Evolutionary conservation across 2,888 invertebrate genomes (phyloP).

Genomic region (Perithous albicinctus): DNA sequence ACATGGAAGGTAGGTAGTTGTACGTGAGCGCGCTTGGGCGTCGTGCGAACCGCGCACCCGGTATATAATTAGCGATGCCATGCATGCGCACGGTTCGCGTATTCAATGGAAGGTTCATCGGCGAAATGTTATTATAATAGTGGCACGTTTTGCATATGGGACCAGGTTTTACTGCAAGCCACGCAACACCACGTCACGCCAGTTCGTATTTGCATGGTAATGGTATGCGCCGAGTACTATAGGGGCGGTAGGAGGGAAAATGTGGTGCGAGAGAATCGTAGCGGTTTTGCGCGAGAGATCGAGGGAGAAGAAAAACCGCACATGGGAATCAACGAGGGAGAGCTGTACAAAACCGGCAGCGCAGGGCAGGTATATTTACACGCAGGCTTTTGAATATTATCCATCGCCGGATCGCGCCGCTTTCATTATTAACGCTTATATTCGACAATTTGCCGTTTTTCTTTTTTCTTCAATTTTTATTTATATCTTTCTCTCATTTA

Average conservation of each 20-base stretch:
- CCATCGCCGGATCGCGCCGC: constrained; percentile 23
- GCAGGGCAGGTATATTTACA: constrained; percentile 20
- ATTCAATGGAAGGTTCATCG: constrained; percentile 82
- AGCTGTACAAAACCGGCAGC: constrained; percentile 23
- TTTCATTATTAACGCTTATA: constrained; percentile 56
- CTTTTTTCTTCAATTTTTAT: neutral
- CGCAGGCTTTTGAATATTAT: constrained; percentile 45
- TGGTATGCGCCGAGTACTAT: constrained; percentile 76
- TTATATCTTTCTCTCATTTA: neutral
- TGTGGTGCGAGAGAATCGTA: constrained; percentile 47
- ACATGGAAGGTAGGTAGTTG: constrained; percentile 45
- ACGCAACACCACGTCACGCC: constrained; percentile 69
- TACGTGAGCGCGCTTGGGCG: constrained; percentile 48
- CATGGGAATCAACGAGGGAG: constrained; percentile 47
- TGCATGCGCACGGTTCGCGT: constrained; percentile 77
- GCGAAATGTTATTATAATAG: constrained; percentile 84
- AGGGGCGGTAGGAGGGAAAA: constrained; percentile 67
- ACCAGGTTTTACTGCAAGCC: constrained; percentile 60
- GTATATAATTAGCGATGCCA: constrained; percentile 81
- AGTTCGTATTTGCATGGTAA: constrained; percentile 81
- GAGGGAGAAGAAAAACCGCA: constrained; percentile 39
- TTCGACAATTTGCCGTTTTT: constrained; percentile 40
- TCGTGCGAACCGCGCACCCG: constrained; percentile 70
- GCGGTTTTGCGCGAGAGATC: constrained; percentile 55
- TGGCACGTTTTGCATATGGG: constrained; percentile 82